These are phyloP conservation scores for Bos taurus DNA, from an alignment of 2,113 vertebrate genomes.

Conservation along the genomic window ARS-UCD2.0 NC_037333.1:43286501-43287000, in stretches of 20 bases:
- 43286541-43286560: background rate
- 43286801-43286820: background rate
- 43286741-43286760: background rate
- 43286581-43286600: background rate
- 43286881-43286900: background rate
- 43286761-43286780: background rate
- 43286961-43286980: background rate
- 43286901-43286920: background rate
- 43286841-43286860: background rate
- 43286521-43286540: background rate
- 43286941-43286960: background rate
- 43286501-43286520: rapidly evolving
- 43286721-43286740: background rate
- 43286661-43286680: background rate
- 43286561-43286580: conserved; percentile 13
- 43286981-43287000: background rate
- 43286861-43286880: background rate
- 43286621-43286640: background rate
- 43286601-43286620: background rate
- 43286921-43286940: background rate
- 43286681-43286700: conserved; percentile 26
- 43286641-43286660: conserved; percentile 29
- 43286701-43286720: background rate
- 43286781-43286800: background rate
- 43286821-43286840: background rate